These are phyloP conservation scores for Drosophila ironensis DNA, from an alignment of 1,140 invertebrate genomes.

Conservation along the genomic window DNA sequence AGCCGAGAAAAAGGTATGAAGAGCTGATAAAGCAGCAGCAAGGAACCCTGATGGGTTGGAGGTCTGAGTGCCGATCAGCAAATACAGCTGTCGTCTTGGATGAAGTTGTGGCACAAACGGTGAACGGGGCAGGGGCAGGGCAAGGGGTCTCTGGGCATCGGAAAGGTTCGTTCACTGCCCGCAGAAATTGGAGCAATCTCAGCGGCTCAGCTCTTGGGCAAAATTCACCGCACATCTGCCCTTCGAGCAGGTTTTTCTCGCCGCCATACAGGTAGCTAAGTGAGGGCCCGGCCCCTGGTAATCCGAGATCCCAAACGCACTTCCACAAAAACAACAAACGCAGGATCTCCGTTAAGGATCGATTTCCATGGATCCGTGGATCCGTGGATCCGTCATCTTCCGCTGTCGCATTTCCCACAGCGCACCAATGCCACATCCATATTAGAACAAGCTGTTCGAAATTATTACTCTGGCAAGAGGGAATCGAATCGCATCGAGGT, in stretches of 20 bases:
- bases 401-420: constrained; percentile 49
- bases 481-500: constrained; percentile 33
- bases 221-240: constrained; percentile 34
- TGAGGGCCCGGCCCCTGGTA: constrained; percentile 23
- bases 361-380: constrained; percentile 24
- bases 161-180: constrained; percentile 37
- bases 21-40: constrained; percentile 41
- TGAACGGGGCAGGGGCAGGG: neutral
- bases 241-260: constrained; percentile 40
- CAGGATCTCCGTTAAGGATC: constrained; percentile 31
- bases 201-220: constrained; percentile 31
- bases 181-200: constrained; percentile 75
- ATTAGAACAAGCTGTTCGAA: constrained; percentile 70
- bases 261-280: constrained; percentile 40
- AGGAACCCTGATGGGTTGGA: constrained; percentile 30
- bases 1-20: constrained; percentile 4
- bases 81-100: constrained; percentile 59
- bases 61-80: constrained; percentile 30
- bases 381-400: constrained; percentile 31
- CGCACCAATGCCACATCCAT: too few relatives aligned
- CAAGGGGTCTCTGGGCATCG: neutral
- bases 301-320: constrained; percentile 51
- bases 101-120: neutral
- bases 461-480: too few relatives aligned
- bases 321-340: constrained; percentile 39